These are phyloP conservation scores for Drosophila serrata DNA, from an alignment of 1,140 invertebrate genomes.

Conservation along the genomic window DNA sequence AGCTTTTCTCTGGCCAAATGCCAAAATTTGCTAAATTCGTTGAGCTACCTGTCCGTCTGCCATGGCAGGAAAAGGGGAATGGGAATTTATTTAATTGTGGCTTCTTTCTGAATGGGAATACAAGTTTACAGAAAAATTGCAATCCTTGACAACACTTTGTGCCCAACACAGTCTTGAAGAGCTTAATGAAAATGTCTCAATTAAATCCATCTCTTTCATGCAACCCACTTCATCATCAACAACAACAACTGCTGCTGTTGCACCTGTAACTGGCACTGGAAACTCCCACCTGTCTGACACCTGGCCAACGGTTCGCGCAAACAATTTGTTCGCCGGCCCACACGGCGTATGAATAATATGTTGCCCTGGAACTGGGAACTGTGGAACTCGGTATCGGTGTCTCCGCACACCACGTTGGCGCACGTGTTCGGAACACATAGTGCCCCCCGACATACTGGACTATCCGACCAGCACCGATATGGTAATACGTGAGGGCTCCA, in stretches of 20 bases:
- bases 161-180: conserved; percentile 1
- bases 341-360: conserved; percentile 77
- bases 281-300: conserved; percentile 55
- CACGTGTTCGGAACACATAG: conserved; percentile 86
- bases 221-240: conserved; percentile 43
- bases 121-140: neutral
- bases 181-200: conserved; percentile 15
- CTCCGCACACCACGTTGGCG: conserved; percentile 25
- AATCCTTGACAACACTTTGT: neutral
- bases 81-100: conserved; percentile 9
- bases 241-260: conserved; percentile 9
- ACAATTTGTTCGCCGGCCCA: conserved; percentile 53
- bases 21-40: conserved; percentile 21
- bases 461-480: conserved; percentile 94
- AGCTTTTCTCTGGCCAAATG: conserved; percentile 19
- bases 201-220: conserved; percentile 12
- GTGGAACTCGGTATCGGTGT: conserved; percentile 51
- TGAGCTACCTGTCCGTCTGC: conserved; percentile 6
- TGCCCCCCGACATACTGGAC: conserved; percentile 95
- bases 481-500: conserved; percentile 93
- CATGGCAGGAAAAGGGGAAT: neutral
- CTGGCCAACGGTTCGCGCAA: conserved; percentile 58
- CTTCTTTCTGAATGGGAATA: neutral
- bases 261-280: conserved; percentile 11
- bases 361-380: conserved; percentile 42